Base-by-base conservation (phyloP, 1,140 invertebrate genomes). In the Drosophila equinoxialis region DNA sequence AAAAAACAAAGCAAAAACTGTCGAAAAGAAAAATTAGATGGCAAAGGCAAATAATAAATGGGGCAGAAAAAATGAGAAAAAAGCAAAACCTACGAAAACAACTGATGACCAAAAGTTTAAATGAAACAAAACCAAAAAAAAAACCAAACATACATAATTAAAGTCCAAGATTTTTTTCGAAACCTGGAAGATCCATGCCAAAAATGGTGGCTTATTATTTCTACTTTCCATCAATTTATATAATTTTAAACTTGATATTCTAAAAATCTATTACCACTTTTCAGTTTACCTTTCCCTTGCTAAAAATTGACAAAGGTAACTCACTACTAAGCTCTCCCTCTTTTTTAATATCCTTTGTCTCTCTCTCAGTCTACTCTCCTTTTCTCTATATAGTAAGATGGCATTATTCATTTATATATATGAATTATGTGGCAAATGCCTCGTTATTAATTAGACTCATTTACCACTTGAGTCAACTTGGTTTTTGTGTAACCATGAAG, bases 401-500 rank as follows among this genome's bases (percentile, higher is more conserved):
- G 45, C 17, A 51, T 51, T 51, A 51, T 51, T 51, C 45, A 51
- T 51, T 51, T 51, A 51, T 51, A 20, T 39, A 67, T 60, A 81
- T 89, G 81, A 89, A 89, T 90, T 84, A 90, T 90, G 87, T 72
- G 68, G 87, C 77, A 90, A 90, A 90, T 90, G 83, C 87, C 79
- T 90, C 82, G 80, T 90, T 90, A 90, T 90, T 90, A 90, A 90
- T 90, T 90, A 90, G 87, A 90, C 87, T 90, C 87, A 90, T 90
- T 90, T 90, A 76, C 85, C 84, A 89, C 69, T 84, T 69, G 73
- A 72, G 41, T 83, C 74, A 73, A 70, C 41, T 65, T 35, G 61
- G 55, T 54, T 69, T 51, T 26, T 70, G 63, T 83, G 82, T 86
- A 70, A 71, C 81, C 84, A 84, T 90, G 87, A 87, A 90, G 82